phyloP scores from a whole-genome alignment of 2,113 vertebrate genomes.

The Pelvicachromis taeniatus region DNA sequence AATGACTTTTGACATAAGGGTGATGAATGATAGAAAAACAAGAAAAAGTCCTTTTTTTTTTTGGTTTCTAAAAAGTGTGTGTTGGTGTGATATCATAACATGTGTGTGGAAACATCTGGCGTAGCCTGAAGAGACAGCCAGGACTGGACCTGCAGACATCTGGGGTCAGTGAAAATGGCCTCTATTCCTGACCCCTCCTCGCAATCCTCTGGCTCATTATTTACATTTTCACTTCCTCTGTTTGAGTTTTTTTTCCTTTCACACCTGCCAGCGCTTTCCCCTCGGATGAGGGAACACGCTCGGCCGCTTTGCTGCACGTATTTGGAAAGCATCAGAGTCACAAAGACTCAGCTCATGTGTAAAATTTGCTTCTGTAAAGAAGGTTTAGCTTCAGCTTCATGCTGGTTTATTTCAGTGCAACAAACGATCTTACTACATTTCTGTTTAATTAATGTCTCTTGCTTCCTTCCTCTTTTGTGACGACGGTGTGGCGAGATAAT shows the following conservation, averaged over 20 bases:
- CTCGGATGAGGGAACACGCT: slow-evolving; percentile 21
- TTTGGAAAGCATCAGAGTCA: not conserved
- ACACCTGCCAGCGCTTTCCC: slow-evolving; percentile 68
- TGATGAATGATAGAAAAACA: slow-evolving; percentile 80
- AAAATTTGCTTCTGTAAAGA: not conserved
- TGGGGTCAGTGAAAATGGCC: slow-evolving; percentile 56
- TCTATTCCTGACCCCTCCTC: not conserved
- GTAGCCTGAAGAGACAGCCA: not conserved
- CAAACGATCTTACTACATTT: not conserved
- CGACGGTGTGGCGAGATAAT: not conserved
- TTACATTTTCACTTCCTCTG: slow-evolving; percentile 43
- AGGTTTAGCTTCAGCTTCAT: not conserved
- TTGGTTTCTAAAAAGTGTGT: not conserved
- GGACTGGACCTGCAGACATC: slow-evolving; percentile 33
- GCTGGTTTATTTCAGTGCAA: not conserved
- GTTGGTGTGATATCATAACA: not conserved
- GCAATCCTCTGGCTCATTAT: slow-evolving; percentile 42
- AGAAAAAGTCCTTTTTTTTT: slow-evolving; percentile 39
- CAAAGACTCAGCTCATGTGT: not conserved
- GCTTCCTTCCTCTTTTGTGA: not conserved
- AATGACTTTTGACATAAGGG: slow-evolving; percentile 76
- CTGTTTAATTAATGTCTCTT: not conserved
- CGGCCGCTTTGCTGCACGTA: not conserved
- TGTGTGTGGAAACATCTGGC: slow-evolving; percentile 63
- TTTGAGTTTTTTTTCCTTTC: slow-evolving; percentile 14